phyloP scores from a whole-genome alignment of 2,888 invertebrate species.

The Carcina quercana region DNA sequence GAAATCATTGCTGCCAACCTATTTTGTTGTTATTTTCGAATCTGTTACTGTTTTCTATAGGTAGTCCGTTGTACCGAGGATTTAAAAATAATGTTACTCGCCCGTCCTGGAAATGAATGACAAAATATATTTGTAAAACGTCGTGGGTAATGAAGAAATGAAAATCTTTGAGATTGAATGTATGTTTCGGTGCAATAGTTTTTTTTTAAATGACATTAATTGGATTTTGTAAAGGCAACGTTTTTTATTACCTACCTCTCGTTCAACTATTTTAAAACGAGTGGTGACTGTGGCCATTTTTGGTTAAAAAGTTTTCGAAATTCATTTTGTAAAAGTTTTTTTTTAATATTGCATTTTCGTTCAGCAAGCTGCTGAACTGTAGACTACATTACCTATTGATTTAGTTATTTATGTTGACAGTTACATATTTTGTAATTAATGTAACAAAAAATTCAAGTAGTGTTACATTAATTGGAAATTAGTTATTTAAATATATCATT shows the following conservation, averaged over 20 bases:
- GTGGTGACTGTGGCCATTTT: neutral
- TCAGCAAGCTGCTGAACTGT: constrained; percentile 41
- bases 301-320: neutral
- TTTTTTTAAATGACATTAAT: constrained; percentile 10
- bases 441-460: constrained; percentile 9
- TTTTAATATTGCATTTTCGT: constrained; percentile 3
- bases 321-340: neutral
- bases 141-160: constrained; percentile 1
- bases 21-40: neutral
- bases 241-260: neutral
- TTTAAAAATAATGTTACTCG: constrained; percentile 2
- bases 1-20: constrained; percentile 7
- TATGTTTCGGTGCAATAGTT: constrained; percentile 30
- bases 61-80: constrained; percentile 7
- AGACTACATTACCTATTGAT: constrained; percentile 12
- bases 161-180: constrained; percentile 39
- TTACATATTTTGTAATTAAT: constrained; percentile 20
- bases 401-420: constrained; percentile 13
- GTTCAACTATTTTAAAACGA: neutral
- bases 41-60: too few species aligned
- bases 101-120: constrained; percentile 5
- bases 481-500: constrained; percentile 18
- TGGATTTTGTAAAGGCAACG: neutral
- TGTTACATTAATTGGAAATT: constrained; percentile 8
- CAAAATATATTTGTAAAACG: constrained; percentile 15